phyloP scores from a whole-genome alignment of 2,888 invertebrate species.

The Serripes groenlandicus region DNA sequence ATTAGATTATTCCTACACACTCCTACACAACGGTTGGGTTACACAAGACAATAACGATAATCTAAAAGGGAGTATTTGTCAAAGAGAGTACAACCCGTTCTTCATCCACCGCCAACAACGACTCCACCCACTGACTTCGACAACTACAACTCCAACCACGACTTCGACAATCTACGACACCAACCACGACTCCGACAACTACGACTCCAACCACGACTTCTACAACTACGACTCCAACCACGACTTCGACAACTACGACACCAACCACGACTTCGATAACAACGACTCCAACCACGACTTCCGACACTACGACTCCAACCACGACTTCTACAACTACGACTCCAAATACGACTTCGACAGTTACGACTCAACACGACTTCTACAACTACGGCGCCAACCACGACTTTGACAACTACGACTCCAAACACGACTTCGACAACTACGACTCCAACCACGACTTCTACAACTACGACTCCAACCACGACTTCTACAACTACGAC shows the following conservation, averaged over 20 bases:
- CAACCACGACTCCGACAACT: neutral
- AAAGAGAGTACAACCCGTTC: neutral
- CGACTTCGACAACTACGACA: neutral
- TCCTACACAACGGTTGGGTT: no score
- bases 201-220: neutral
- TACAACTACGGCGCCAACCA: neutral
- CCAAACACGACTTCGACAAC: neutral
- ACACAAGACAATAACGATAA: no score
- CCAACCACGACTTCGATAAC: neutral
- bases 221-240: neutral
- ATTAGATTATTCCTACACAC: no score
- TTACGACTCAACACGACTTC: neutral
- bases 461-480: neutral
- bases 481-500: neutral
- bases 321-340: neutral
- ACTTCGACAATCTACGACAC: neutral
- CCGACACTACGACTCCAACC: neutral
- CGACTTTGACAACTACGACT: neutral
- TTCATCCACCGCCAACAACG: neutral
- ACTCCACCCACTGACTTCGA: neutral
- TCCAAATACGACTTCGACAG: neutral
- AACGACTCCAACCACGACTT: neutral
- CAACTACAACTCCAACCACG: neutral
- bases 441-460: neutral
- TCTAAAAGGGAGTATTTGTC: conserved; percentile 11